Conservation (phyloP, 2,888 invertebrate genomes). For the Platycheirus rosarum region DNA sequence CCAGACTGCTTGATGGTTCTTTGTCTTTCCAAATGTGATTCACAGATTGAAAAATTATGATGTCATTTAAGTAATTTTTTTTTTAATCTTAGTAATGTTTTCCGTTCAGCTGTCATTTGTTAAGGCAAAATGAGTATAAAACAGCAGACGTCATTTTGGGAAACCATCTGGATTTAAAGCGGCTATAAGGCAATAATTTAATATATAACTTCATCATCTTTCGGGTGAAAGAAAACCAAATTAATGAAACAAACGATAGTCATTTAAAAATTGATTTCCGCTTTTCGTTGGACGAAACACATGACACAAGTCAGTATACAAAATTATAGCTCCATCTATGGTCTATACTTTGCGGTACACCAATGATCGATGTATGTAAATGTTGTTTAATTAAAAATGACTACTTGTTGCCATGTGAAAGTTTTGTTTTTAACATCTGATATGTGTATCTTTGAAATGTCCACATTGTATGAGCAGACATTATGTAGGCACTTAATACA, state of each 20-base stretch:
- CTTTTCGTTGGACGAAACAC: conserved; percentile 7
- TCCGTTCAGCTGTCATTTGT: not conserved
- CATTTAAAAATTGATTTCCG: conserved; percentile 46
- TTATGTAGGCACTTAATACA: conserved; percentile 1
- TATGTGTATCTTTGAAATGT: conserved; percentile 18
- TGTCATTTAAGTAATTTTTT: conserved; percentile 5
- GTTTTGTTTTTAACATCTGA: conserved; percentile 45
- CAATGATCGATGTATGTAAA: conserved; percentile 34
- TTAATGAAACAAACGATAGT: conserved; percentile 18
- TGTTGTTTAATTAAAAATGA: conserved; percentile 61
- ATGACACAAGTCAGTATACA: not conserved
- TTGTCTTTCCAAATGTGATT: not conserved
- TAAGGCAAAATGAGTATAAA: not conserved
- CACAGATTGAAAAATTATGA: not conserved
- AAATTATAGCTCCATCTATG: conserved; percentile 3
- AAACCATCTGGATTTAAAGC: conserved; percentile 8
- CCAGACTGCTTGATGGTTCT: not conserved
- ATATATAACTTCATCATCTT: not conserved
- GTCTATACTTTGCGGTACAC: conserved; percentile 16
- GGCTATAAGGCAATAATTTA: not conserved
- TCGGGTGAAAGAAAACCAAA: not conserved
- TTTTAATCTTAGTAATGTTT: not conserved
- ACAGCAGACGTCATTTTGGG: not conserved
- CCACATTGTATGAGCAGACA: conserved; percentile 4
- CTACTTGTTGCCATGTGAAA: conserved; percentile 59